Evolutionary conservation across 2,888 invertebrate genomes (phyloP).

Genomic region (Lissonota sp.): DNA sequence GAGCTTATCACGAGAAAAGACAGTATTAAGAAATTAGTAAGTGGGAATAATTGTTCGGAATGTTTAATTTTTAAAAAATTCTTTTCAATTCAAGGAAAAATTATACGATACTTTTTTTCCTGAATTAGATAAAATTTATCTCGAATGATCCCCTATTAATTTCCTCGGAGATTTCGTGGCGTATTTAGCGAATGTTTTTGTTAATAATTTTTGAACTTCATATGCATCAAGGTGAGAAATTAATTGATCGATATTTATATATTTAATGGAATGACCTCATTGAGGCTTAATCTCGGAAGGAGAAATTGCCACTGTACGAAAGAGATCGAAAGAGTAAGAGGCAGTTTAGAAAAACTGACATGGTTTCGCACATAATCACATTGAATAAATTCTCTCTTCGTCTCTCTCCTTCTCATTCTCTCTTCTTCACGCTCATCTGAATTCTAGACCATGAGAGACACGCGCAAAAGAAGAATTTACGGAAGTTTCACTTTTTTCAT

Average conservation of each 20-base stretch:
- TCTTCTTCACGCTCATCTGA: slow-evolving; percentile 15
- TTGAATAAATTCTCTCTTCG: slow-evolving; percentile 22
- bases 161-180: background rate
- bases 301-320: slow-evolving; percentile 32
- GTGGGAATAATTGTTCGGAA: too few relatives aligned
- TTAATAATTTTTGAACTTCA: background rate
- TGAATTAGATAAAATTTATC: too few relatives aligned
- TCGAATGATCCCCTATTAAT: too few relatives aligned
- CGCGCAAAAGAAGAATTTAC: slow-evolving; percentile 32
- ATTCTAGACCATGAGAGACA: slow-evolving; percentile 26
- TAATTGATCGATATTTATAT: slow-evolving; percentile 16
- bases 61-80: too few relatives aligned
- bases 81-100: too few relatives aligned
- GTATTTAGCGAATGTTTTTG: background rate
- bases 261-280: slow-evolving; percentile 27
- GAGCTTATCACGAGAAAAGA: too few relatives aligned
- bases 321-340: slow-evolving; percentile 22
- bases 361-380: slow-evolving; percentile 56
- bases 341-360: slow-evolving; percentile 41
- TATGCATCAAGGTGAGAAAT: slow-evolving; percentile 27
- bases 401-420: background rate
- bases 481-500: slow-evolving; percentile 61
- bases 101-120: too few relatives aligned
- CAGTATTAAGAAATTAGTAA: too few relatives aligned
- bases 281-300: slow-evolving; percentile 11